phyloP scores from a whole-genome alignment of 2,797 vertebrate genomes.

The Coreius guichenoti region DNA sequence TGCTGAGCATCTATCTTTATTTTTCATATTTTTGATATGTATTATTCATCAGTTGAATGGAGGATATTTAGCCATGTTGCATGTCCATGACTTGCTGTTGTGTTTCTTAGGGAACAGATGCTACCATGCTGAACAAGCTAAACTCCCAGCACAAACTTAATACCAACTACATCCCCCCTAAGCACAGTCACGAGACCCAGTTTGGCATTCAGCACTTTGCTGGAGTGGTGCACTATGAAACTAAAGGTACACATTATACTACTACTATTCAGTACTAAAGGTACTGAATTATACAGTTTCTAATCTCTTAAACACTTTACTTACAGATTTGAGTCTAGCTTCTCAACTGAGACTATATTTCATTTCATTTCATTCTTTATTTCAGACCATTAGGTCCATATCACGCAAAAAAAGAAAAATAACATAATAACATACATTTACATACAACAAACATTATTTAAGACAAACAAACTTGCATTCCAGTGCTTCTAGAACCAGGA shows the following conservation, averaged over 20 bases:
- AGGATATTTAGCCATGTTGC: background rate
- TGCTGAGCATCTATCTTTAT: background rate
- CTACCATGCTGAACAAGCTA: constrained; percentile 95
- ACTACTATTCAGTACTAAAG: no score
- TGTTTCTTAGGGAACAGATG: constrained; percentile 87
- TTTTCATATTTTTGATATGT: background rate
- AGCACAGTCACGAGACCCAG: constrained; percentile 93
- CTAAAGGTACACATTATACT: constrained; percentile 86
- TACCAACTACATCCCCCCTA: constrained; percentile 92
- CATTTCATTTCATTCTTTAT: no score
- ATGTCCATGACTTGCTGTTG: background rate
- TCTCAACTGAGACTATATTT: no score
- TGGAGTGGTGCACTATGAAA: constrained; percentile 93
- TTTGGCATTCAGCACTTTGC: constrained; percentile 98
- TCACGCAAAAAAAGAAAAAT: no score
- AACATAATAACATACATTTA: no score
- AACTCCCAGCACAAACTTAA: constrained; percentile 96
- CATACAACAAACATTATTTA: no score
- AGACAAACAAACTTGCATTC: no score
- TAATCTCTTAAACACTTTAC: background rate
- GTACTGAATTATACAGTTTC: background rate
- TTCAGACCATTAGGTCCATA: no score
- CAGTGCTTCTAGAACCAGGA: no score
- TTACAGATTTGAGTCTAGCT: background rate
- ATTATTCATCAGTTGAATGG: constrained; percentile 16